These are phyloP conservation scores for Suricata suricatta DNA, from an alignment of 2,113 vertebrate species.

Conservation along the genomic window DNA sequence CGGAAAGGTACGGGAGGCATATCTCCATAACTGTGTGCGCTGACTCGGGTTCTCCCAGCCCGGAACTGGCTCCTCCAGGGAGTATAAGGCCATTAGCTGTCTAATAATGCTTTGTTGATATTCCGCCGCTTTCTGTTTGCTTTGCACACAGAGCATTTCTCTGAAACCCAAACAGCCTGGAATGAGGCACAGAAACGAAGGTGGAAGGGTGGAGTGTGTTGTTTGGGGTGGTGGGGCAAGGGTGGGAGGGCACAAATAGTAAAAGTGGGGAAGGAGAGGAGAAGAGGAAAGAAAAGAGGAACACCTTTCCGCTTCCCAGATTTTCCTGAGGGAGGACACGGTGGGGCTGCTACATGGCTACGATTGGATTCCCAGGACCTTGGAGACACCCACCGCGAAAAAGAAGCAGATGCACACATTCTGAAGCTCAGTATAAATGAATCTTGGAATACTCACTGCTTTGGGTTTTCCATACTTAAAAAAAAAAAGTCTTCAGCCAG, in stretches of 20 bases:
- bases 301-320: background rate
- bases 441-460: background rate
- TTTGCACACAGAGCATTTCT: conserved; percentile 59
- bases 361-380: background rate
- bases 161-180: conserved; percentile 54
- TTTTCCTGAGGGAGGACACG: background rate
- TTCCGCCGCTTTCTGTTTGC: conserved; percentile 59
- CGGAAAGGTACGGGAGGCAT: background rate
- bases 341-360: background rate
- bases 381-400: background rate
- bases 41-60: background rate
- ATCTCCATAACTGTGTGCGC: background rate
- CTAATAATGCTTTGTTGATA: conserved; percentile 53
- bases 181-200: background rate
- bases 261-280: no score
- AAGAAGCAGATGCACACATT: background rate
- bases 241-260: background rate
- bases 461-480: background rate
- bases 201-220: background rate
- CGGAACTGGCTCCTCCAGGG: conserved; percentile 12
- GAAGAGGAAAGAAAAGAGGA: background rate
- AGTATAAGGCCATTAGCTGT: conserved; percentile 5
- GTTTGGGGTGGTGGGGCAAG: background rate
- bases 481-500: background rate
- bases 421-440: background rate